Base-by-base conservation (phyloP, 92 coral and sea anemone species). In the Epizoanthus rinbou region DNA sequence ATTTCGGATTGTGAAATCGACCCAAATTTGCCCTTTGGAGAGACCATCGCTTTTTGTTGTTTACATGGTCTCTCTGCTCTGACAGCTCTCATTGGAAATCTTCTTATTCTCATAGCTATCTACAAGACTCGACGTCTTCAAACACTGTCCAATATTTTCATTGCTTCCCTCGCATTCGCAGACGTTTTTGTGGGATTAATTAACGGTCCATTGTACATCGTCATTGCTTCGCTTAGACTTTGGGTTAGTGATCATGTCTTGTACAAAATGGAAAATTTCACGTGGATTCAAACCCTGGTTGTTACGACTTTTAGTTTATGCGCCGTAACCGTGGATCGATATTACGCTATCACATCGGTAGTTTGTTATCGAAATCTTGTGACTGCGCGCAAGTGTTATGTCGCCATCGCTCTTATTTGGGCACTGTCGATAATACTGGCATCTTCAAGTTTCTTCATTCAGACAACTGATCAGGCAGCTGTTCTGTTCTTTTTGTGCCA, bases 281-380 rank as follows among this genome's bases (percentile, higher is more conserved):
- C 81, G 21, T 87, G 90, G 90, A 64, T 87, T 64, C 90, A 87
- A 69, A 87, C 86, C 1, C 33, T 87, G 22, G 83, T 74, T 4
- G 86, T 82, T 19, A 81, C 90, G 22, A 65, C 90, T 37, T 67
- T 74, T 15, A 87, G 86, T 62, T 24, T 87, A 7, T 73, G 75
- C 31, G 90, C 90, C 6, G 72, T 87, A n/a, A 80, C 82, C 14
- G 73, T 81, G 4, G 90, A 87, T 39, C 72, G 90, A 10, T 87
- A 81, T 53, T 41, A 73, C 17, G 90, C 90, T 3, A 71, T 87
- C 10, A 87, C 86, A 31, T 53, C 78, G 16, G 78, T 66, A 16
- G 69, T 87, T 37, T 64, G 74, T 9, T 87, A 87, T 52, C 79
- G 74, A 22, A 33, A 45, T 14, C 56, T 56, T 0, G 24, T 87